Evolutionary conservation across 1,140 invertebrate species (phyloP), one percentile per base, ranked within the genome.

Genomic region (Radopholus similis): DNA sequence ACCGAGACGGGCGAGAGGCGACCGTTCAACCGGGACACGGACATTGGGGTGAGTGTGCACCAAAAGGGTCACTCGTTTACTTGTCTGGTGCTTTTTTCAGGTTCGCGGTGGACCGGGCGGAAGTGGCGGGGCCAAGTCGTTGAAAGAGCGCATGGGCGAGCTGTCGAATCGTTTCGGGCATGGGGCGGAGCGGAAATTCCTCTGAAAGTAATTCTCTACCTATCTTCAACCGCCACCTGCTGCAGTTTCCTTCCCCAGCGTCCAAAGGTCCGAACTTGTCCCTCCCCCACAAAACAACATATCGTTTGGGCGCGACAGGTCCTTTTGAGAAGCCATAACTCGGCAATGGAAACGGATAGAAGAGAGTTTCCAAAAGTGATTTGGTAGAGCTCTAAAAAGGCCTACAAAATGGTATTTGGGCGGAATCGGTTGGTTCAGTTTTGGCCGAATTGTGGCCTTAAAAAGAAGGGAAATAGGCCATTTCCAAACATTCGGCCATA

Each of bases 21-120:
- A 30, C 65, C 68, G 28, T 70, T 70, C 55, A 69, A 70, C 70
- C 64, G 68, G 13, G 68, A 70, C 28, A 71, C 11, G n/a, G 68
- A 70, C 32, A 73, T 70, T 34, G 69, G 70, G 68, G 69, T 68
- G n/a, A 18, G 15, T 26, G 13, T 23, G 26, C 53, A 23, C 3
- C 9, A 35, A 44, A 37, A 32, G 4, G 6, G 13, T 15, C 5
- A 47, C 13, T 40, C 4, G n/a, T 35, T 44, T 47, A 18, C 26
- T 2, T 60, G 21, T 44, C 26, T 28, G 35, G 42, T 5, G 30
- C 5, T 4, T 54, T 54, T 53, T 54, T 15, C 30, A 54, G 51
- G 35, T 54, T 23, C 51, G 51, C 47, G 23, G 47, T n/a, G 59
- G 59, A 42, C 30, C 26, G 9, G 28, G 18, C 28, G 30, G 9